Evolutionary conservation across 2,797 vertebrate species (phyloP), one percentile per base, ranked within the genome.

Genomic region (Neostethus bicornis): DNA sequence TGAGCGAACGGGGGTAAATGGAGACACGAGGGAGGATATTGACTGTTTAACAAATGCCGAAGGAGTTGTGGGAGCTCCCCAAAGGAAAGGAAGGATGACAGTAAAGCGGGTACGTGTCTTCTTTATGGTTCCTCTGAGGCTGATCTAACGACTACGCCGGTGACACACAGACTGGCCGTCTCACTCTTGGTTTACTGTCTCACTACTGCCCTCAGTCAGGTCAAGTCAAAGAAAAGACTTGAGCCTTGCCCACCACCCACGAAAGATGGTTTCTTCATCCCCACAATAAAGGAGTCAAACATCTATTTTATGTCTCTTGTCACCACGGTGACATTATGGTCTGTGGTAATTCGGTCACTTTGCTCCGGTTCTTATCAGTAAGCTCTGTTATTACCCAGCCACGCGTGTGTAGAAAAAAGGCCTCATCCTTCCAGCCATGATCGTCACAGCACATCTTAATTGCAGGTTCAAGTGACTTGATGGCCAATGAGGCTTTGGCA

Each of bases 361-460:
- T 50, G 80, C 85, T 81, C 77, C 45, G 24, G 53, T 47, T 32
- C 56, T 59, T 79, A 79, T 85, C 79, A 70, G 54, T 57, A 85
- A 23, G 66, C 83, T 87, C 90, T 92, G 80, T 92, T 82, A 92
- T 93, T 92, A 92, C 72, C 52, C 70, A 6, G 72, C 84, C 77
- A 54, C 80, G 72, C 76, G 31, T 76, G 72, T 69, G 70, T 39
- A 14, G 60, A 73, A 69, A 77, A 75, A 70, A 70, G 52, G 64
- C 71, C 63, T 87, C 66, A 32, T 72, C 73, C 60, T 62, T 25
- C 66, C 86, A 78, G 77, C 70, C 81, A 66, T 49, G 64, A 80
- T 85, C 79, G 83, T 81, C 77, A 47, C 83, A 59, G 14, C 64
- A 24, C 66, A 66, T 87, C 89, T 90, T 92, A 91, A 92, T 90